These are phyloP conservation scores for Conus ventricosus DNA, from an alignment of 1,140 invertebrate genomes.

Conservation along the genomic window DNA sequence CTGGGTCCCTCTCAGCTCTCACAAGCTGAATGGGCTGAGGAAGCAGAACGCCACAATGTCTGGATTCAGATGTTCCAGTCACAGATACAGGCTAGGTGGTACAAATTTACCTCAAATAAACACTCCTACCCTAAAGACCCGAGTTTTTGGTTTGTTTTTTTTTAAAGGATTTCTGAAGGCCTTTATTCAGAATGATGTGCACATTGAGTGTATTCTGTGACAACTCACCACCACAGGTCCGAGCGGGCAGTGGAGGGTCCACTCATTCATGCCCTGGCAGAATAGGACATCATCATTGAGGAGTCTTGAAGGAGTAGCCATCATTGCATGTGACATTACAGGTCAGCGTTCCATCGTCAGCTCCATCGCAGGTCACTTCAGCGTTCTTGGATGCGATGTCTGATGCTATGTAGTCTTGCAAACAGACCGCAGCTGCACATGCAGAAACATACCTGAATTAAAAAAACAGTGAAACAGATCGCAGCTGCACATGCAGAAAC, in stretches of 20 bases:
- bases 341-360: neutral
- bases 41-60: too few relatives aligned
- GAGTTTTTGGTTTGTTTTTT: too few relatives aligned
- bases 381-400: neutral
- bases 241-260: slow-evolving; percentile 34
- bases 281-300: slow-evolving; percentile 19
- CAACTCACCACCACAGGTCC: slow-evolving; percentile 44
- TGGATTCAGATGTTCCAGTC: too few relatives aligned
- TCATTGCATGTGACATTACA: slow-evolving; percentile 39
- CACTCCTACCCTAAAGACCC: too few relatives aligned
- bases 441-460: neutral
- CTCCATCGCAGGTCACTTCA: neutral
- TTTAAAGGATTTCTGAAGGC: too few relatives aligned
- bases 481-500: neutral
- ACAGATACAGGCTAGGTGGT: too few relatives aligned
- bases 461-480: neutral
- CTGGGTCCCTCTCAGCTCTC: too few relatives aligned
- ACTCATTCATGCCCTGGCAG: slow-evolving; percentile 42
- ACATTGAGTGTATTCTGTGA: neutral
- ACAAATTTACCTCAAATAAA: too few relatives aligned
- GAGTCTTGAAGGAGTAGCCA: slow-evolving; percentile 43
- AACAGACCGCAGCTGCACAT: neutral
- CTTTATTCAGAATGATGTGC: too few relatives aligned
- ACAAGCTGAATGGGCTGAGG: too few relatives aligned
- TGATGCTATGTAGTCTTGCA: neutral